Evolutionary conservation across 2,888 invertebrate species (phyloP).

Genomic region (Lithophane ornitopus): DNA sequence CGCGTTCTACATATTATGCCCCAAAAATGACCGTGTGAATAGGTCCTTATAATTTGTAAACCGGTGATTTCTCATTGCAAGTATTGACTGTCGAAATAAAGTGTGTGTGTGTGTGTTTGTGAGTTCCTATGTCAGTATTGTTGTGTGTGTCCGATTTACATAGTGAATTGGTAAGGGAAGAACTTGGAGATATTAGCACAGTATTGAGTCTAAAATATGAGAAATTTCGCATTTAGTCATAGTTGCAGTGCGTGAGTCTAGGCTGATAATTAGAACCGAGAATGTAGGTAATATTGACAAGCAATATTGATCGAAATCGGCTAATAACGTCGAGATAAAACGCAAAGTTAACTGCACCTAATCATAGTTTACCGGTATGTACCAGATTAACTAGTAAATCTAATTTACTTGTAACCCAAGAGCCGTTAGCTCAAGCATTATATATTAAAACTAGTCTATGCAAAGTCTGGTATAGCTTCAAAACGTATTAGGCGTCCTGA

Average conservation of each 20-base stretch:
- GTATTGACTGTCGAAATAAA: slow-evolving; percentile 42
- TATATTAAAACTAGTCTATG: background rate
- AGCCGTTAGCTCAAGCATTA: slow-evolving; percentile 12
- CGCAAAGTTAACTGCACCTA: slow-evolving; percentile 34
- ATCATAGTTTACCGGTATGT: slow-evolving; percentile 36
- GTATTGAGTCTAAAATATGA: background rate
- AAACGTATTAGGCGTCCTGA: background rate
- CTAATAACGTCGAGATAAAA: slow-evolving; percentile 25
- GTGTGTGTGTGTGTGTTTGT: background rate
- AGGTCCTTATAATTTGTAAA: slow-evolving; percentile 12
- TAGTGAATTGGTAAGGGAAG: background rate
- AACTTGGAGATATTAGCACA: background rate
- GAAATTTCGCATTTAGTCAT: too few relatives aligned
- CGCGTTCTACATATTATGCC: background rate
- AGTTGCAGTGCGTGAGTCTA: background rate
- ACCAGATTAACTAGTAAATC: slow-evolving; percentile 14
- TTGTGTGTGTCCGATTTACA: slow-evolving; percentile 14
- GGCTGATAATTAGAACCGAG: background rate
- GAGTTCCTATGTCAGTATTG: background rate
- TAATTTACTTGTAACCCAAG: slow-evolving; percentile 27
- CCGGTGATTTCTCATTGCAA: slow-evolving; percentile 37
- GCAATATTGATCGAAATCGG: slow-evolving; percentile 10
- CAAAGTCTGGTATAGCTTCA: background rate
- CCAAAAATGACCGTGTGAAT: slow-evolving; percentile 3
- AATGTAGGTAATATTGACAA: background rate